A percentile compares a stretch with the other conserved stretches of the same genome.
Evolutionary conservation across 2,888 invertebrate species (phyloP).

Genomic region (Cantharis nigra): DNA sequence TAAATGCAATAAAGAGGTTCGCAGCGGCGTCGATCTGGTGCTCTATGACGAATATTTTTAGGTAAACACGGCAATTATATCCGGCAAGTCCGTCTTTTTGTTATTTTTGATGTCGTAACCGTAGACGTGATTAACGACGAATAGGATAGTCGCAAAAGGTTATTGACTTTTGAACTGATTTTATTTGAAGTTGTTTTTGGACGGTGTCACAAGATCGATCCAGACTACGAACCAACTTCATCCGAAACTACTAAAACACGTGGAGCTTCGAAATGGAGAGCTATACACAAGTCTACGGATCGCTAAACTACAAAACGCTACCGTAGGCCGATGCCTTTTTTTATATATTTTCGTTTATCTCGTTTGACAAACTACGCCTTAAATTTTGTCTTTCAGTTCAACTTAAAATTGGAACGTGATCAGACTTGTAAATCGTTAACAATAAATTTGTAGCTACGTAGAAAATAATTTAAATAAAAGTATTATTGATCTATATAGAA

Average conservation of each 20-base stretch:
- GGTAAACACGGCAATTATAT: constrained; percentile 22
- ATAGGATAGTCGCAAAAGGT: constrained; percentile 31
- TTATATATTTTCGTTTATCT: constrained; percentile 18
- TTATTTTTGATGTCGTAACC: constrained; percentile 22
- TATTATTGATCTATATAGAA: not conserved
- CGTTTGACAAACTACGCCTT: constrained; percentile 28
- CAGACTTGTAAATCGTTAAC: constrained; percentile 34
- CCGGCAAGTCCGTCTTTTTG: constrained; percentile 18
- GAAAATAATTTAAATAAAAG: not conserved
- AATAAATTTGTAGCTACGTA: constrained; percentile 1
- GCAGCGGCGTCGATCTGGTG: constrained; percentile 18
- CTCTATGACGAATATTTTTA: constrained; percentile 11
- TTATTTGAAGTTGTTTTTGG: constrained; percentile 32
- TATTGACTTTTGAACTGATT: constrained; percentile 41
- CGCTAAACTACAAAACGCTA: constrained; percentile 31
- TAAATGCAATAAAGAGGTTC: constrained; percentile 16
- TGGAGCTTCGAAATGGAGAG: constrained; percentile 14
- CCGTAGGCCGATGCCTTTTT: constrained; percentile 36
- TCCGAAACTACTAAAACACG: constrained; percentile 25
- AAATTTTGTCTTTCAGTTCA: constrained; percentile 34
- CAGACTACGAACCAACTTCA: constrained; percentile 23
- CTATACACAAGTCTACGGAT: constrained; percentile 26
- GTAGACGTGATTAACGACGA: constrained; percentile 26
- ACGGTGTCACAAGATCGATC: constrained; percentile 35
- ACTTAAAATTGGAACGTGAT: constrained; percentile 37